Base-by-base conservation (phyloP, 1,140 invertebrate genomes). In the Cydia fagiglandana region DNA sequence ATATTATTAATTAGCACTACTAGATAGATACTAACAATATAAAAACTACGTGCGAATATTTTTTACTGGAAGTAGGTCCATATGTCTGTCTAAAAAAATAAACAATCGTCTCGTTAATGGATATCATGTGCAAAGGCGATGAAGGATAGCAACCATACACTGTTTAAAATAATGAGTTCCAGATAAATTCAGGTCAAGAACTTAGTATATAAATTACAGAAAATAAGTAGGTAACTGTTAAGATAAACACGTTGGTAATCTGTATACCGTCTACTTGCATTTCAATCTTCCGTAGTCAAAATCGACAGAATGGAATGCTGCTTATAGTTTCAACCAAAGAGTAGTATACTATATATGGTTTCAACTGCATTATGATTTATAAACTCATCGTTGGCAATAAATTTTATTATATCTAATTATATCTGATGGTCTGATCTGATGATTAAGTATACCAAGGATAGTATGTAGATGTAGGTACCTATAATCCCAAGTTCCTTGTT, bases 121-220 rank as follows among this genome's bases (percentile, higher is more conserved):
- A 24, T 12, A 70, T 70, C 38, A 70, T 45, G 66, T 70, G 66
- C 17, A 17, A 17, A 70, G 30, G 34, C 24, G 66, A 45, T 17
- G 66, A 70, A 41, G 66, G 66, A 70, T 70, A 24, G 15, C 10
- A 70, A 7, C 34, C 66, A 70, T 45, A 38, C 66, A 70, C 34
- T 70, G 66, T 70, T 70, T 41, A 41, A 70, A 70, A 45, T 41
- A 70, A 70, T n/a, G 66, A 70, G 66, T 41, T 70, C 66, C 30
- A 70, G 66, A 70, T 70, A 70, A 70, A 70, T 70, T 38, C 9
- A 41, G 66, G 66, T 70, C 66, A 70, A 70, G 66, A 70, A 41
- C 34, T 45, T 70, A 17, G 30, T 45, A 70, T 17, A 70, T 38
- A 53, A 53, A 17, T 70, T 70, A 61, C 17, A 9, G 20, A 20